Conservation (phyloP, 2,888 invertebrate species). For the Conus canariensis region DNA sequence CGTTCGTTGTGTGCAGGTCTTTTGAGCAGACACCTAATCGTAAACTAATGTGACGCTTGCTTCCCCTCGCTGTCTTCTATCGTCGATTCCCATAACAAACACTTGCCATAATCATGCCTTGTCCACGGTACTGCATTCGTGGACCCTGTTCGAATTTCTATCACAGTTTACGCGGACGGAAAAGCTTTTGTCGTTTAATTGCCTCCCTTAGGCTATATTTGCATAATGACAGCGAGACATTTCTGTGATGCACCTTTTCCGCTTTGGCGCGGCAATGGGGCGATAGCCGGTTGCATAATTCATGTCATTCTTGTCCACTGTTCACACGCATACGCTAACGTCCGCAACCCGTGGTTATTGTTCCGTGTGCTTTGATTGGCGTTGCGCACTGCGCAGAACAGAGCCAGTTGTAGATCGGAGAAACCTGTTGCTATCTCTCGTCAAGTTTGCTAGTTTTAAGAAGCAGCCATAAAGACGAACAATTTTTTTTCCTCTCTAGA, state of each 20-base stretch:
- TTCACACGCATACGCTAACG: neutral
- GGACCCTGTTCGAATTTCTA: neutral
- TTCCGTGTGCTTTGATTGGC: too few relatives aligned
- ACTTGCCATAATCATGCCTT: neutral
- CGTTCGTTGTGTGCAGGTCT: neutral
- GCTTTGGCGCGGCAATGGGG: neutral
- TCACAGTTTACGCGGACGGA: neutral
- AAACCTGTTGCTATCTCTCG: too few relatives aligned
- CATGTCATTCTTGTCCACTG: neutral
- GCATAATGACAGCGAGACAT: neutral
- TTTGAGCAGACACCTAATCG: neutral
- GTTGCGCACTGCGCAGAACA: too few relatives aligned
- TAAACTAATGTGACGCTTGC: neutral
- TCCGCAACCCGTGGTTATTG: neutral
- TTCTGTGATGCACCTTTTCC: neutral
- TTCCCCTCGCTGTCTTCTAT: neutral
- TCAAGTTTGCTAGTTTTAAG: too few relatives aligned
- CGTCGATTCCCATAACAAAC: neutral
- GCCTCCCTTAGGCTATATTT: neutral
- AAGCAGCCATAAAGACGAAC: too few relatives aligned
- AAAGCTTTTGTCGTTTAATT: neutral
- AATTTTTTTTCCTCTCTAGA: too few relatives aligned
- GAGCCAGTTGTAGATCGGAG: too few relatives aligned
- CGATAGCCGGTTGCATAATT: neutral
- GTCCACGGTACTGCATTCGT: neutral